Evolutionary conservation across 2,888 invertebrate species (phyloP), one percentile per base, ranked within the genome.

Genomic region (Orthonychiurus folsomi): DNA sequence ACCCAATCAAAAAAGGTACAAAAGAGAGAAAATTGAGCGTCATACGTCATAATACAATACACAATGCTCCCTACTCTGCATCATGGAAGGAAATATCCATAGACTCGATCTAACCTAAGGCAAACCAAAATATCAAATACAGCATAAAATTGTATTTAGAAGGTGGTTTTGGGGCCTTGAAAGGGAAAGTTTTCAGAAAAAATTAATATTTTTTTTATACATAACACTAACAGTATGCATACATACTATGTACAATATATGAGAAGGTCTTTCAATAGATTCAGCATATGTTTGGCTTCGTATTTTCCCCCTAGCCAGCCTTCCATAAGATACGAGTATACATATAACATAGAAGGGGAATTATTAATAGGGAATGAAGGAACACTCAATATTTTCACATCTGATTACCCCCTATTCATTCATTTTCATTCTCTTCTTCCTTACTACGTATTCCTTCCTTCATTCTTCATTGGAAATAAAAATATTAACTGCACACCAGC

Each of bases 321-420:
- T 15, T n/a, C 15, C 37, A 37, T 37, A 37, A 5, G 37, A 37
- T 37, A 37, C 37, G 15, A 15, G 37, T 15, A 37, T 9, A 37
- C 9, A 15, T 15, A 52, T 20, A 26, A 5, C 26, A 57, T 18
- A 23, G 37, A 37, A 37, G 37, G 37, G 58, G 56, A 62, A 61
- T 57, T 66, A 68, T 68, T 68, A 65, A 66, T 68, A 64, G 63
- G 64, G 63, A 65, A 68, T 66, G 66, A 68, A 66, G 61, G 61
- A 66, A 60, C 63, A 65, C 65, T 66, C 65, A 68, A 66, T 68
- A 68, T 68, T 66, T 68, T 68, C 66, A 68, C 66, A 66, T 68
- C 65, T 68, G 68, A 68, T 68, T 68, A 66, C 68, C 65, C 66
- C 58, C 66, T 64, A 65, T 68, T 66, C 66, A 68, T 66, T 63